These are phyloP conservation scores for Tribolium freemani DNA, from an alignment of 2,888 invertebrate species.

Conservation along the genomic window DNA sequence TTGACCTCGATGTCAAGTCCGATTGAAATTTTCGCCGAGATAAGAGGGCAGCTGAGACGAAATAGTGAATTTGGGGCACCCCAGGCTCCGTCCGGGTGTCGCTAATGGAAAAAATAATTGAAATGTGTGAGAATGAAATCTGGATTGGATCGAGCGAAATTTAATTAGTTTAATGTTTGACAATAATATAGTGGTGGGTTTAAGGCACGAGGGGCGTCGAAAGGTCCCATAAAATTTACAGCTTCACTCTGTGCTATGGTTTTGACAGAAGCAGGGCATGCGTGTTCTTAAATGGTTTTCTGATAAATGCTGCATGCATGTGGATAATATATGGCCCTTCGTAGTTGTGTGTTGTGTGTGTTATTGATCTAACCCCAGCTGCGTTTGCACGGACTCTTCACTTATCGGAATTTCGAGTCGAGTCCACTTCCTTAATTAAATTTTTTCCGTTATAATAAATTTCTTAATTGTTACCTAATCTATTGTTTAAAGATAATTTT, in stretches of 20 bases:
- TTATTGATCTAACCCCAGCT: conserved; percentile 21
- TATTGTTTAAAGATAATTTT: conserved; percentile 29
- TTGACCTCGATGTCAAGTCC: background rate
- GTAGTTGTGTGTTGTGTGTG: background rate
- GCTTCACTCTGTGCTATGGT: conserved; percentile 43
- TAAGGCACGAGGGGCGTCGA: background rate
- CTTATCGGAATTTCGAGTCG: conserved; percentile 11
- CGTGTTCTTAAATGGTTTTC: conserved; percentile 45
- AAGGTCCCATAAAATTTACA: conserved; percentile 36
- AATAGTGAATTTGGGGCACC: background rate
- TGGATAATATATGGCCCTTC: conserved; percentile 14
- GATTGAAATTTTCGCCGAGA: background rate
- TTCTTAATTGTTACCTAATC: conserved; percentile 30
- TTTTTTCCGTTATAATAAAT: conserved; percentile 18
- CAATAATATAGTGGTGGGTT: conserved; percentile 19
- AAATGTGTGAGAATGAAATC: background rate
- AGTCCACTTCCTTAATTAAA: conserved; percentile 7
- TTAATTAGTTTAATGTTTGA: conserved; percentile 21
- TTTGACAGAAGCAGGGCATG: conserved; percentile 54
- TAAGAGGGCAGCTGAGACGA: background rate
- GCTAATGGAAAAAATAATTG: background rate
- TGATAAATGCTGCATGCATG: conserved; percentile 7
- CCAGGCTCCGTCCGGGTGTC: background rate
- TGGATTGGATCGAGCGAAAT: background rate
- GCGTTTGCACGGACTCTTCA: conserved; percentile 17